Conservation (phyloP, 2,113 vertebrate species). For the Ciconia maguari region DNA sequence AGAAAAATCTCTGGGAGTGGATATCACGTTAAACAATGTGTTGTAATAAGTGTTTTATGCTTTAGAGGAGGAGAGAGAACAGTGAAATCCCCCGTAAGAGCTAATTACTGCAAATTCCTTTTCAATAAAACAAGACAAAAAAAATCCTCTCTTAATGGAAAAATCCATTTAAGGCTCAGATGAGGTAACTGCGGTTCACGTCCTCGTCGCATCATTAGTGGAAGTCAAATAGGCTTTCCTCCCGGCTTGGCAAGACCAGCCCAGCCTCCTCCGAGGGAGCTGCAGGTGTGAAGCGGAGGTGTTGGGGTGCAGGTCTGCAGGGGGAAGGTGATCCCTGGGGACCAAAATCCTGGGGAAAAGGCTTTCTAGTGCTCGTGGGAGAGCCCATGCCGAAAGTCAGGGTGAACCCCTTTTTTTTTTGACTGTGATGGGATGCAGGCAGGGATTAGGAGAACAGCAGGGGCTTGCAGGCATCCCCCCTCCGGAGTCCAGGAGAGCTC, state of each 20-base stretch:
- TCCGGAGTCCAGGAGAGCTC: background rate
- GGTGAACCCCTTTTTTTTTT: background rate
- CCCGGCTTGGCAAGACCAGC: background rate
- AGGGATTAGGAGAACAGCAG: background rate
- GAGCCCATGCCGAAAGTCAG: rapidly evolving
- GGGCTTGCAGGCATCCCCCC: background rate
- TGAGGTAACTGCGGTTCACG: background rate
- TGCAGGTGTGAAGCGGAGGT: background rate
- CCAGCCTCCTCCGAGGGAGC: background rate
- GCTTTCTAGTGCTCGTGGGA: background rate
- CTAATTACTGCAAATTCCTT: conserved; percentile 68
- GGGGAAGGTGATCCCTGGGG: background rate
- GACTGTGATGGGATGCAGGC: background rate
- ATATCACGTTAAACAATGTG: background rate
- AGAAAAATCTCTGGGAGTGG: conserved; percentile 27
- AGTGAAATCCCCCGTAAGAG: conserved; percentile 63
- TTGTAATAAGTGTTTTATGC: conserved; percentile 59
- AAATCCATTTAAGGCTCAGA: conserved; percentile 53
- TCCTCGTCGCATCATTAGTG: background rate
- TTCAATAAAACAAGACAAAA: conserved; percentile 62
- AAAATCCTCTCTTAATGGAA: conserved; percentile 56
- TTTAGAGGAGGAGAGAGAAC: conserved; percentile 65
- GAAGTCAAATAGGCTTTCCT: background rate
- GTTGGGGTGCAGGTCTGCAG: background rate
- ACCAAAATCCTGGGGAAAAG: background rate